Percentiles rank a stretch among this genome's conserved stretches.
These are phyloP conservation scores for Paramormyrops hopkinsi DNA, from an alignment of 2,797 vertebrate genomes.

Conservation along the genomic window DNA sequence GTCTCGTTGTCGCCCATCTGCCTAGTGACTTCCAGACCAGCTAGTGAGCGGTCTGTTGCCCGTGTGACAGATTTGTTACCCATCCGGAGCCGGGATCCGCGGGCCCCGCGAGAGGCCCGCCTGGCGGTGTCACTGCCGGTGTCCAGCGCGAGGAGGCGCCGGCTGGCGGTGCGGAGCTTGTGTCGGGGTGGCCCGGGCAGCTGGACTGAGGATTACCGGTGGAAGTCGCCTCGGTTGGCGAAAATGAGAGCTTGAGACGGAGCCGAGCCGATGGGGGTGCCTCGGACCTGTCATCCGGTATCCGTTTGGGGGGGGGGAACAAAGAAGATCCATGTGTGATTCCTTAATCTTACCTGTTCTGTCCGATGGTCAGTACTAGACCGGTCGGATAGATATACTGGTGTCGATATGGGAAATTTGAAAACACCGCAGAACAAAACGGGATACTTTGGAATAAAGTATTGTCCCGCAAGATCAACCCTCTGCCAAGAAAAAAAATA, in stretches of 20 bases:
- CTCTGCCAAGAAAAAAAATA: not conserved
- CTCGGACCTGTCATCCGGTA: conserved; percentile 14
- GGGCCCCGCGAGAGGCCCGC: conserved; percentile 1
- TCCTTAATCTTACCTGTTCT: conserved; percentile 5
- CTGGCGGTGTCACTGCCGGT: conserved; percentile 23
- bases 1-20: not conserved
- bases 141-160: not conserved
- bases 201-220: not conserved
- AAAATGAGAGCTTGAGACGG: not conserved
- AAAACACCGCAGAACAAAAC: not conserved
- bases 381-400: not conserved
- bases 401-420: not conserved
- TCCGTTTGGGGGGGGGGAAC: conserved; percentile 17
- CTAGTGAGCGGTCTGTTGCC: not conserved
- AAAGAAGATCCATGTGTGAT: conserved; percentile 14
- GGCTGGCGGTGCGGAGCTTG: not conserved
- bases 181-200: not conserved
- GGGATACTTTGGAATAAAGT: not conserved
- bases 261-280: not conserved
- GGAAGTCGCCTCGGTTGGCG: not conserved
- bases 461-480: not conserved
- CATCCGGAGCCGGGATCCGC: conserved; percentile 16
- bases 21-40: not conserved
- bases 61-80: conserved; percentile 19
- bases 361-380: not conserved